Evolutionary conservation across 53 echinoderm and acorn worm species (phyloP).

Genomic region (Crossaster papposus): DNA sequence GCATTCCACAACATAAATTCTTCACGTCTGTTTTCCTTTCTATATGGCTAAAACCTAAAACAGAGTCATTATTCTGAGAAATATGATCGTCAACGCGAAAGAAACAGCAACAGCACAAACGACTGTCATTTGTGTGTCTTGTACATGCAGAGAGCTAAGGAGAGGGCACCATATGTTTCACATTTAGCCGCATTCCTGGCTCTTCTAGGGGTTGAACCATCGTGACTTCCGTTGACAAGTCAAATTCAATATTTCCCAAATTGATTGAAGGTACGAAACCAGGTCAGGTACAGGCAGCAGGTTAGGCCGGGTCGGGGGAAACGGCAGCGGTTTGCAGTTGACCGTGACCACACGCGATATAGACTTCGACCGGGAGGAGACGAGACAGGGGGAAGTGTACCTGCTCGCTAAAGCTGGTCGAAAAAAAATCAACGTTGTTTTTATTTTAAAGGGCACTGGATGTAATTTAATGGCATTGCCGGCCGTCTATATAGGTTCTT

Average conservation of each 20-base stretch:
- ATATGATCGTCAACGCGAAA: neutral
- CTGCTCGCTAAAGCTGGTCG: neutral
- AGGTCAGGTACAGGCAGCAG: neutral
- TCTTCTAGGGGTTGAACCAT: conserved; percentile 39
- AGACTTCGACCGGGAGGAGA: neutral
- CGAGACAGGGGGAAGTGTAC: neutral
- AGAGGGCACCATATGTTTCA: conserved; percentile 48
- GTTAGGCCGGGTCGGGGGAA: no score
- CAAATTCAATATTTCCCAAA: conserved; percentile 59
- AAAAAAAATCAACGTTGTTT: neutral
- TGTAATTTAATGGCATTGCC: no score
- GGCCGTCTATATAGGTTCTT: no score
- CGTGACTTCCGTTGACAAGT: conserved; percentile 52
- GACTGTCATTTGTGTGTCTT: neutral
- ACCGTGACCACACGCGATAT: conserved; percentile 62
- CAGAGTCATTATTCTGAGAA: neutral
- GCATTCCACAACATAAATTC: no score
- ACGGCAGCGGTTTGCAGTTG: conserved; percentile 19
- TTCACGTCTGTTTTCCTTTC: neutral
- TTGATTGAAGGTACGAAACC: conserved; percentile 26
- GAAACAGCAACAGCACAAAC: neutral
- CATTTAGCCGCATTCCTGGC: conserved; percentile 52
- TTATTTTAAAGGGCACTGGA: neutral
- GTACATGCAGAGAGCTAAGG: no score
- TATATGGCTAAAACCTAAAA: no score